Evolutionary conservation across 2,888 invertebrate species (phyloP).

Genomic region (Pecten maximus): DNA sequence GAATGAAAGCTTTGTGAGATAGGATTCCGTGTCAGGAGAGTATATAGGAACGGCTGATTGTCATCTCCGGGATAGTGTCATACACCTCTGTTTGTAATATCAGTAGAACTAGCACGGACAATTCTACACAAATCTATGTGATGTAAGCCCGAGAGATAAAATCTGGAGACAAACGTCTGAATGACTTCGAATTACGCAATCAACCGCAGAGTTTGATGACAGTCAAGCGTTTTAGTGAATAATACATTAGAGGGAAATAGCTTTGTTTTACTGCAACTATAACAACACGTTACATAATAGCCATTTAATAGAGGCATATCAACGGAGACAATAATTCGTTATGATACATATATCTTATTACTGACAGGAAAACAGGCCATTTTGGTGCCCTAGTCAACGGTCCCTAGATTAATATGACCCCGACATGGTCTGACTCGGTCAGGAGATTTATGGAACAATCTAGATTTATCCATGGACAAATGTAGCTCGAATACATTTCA

Average conservation of each 20-base stretch:
- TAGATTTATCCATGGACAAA: too few relatives aligned
- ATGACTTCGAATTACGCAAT: slow-evolving; percentile 16
- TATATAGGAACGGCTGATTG: not conserved
- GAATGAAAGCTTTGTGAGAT: not conserved
- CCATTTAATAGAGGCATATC: not conserved
- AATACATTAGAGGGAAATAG: not conserved
- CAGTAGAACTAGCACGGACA: not conserved
- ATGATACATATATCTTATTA: too few relatives aligned
- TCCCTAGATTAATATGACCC: too few relatives aligned
- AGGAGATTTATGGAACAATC: too few relatives aligned
- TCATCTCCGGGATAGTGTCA: not conserved
- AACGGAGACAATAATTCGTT: not conserved
- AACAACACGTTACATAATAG: not conserved
- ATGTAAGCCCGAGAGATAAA: not conserved
- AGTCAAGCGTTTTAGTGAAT: slow-evolving; percentile 1
- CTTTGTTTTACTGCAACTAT: not conserved
- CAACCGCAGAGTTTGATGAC: not conserved
- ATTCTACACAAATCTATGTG: not conserved
- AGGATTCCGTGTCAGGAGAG: not conserved
- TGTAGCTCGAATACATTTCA: too few relatives aligned
- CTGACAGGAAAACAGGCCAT: not conserved
- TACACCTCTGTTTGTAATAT: not conserved
- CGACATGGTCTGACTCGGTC: too few relatives aligned
- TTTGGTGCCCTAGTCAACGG: too few relatives aligned
- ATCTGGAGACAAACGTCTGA: slow-evolving; percentile 25